Base-by-base conservation (phyloP, 2,888 invertebrate species). In the Fragum fragum region DNA sequence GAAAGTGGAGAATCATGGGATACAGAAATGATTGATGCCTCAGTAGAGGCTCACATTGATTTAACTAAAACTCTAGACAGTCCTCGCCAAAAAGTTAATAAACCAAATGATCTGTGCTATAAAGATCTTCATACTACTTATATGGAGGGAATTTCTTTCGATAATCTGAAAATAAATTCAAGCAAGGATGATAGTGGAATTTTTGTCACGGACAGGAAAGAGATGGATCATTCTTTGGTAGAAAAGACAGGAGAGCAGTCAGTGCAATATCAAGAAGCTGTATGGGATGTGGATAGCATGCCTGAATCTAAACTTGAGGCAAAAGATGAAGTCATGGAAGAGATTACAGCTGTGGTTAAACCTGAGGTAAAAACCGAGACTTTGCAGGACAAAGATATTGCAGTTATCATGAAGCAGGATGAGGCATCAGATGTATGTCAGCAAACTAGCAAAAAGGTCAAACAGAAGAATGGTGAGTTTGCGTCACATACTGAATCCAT, bases 121-220 rank as follows among this genome's bases (percentile, higher is more conserved):
- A 36, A 3, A 36, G 32, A 36, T 36, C 32, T 6, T 36, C 9
- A 9, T 47, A 47, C 3, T 18, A 16, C 5, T 47, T 5, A 47
- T 3, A 47, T 5, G 5, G 47, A n/a, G 47, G 47, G 47, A 3
- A 47, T 47, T 9, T 47, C 47, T 36, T 36, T 36, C 14, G 47
- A 47, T n/a, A 47, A 5, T n/a, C n/a, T n/a, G 2, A 47, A n/a
- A n/a, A n/a, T 47, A 18, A 14, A 47, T n/a, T 9, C 47, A 9
- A 47, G 47, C 14, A 47, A 47, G n/a, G 53, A 53, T 42, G 73
- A 73, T n/a, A 39, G 36, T 32, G 66, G 26, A 16, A 29, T 63
- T 53, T 66, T 7, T 21, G 36, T 28, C 1, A 28, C n/a, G 21
- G 66, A 66, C 7, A 66, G 42, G 36, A 66, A 74, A 14, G 36